Base-by-base conservation (phyloP, 2,888 invertebrate species). In the Ophraella communa region DNA sequence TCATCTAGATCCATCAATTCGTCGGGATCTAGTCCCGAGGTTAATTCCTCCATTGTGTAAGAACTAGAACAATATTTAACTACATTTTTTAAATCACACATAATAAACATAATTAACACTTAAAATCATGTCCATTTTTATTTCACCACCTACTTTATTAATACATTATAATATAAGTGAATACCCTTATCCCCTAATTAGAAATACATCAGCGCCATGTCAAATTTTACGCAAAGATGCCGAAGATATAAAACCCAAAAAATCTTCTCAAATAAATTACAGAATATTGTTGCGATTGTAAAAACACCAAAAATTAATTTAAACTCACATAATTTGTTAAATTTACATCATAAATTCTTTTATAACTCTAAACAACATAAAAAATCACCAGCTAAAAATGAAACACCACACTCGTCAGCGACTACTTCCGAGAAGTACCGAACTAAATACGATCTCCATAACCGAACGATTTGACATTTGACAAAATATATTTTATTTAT, bases 1-100 rank as follows among this genome's bases (percentile, higher is more conserved):
- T 89, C 89, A 76, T 91, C 87, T 76, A 90, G 85, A 82, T 91
- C 91, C 71, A 71, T 68, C 80, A 91, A 89, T 80, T 87, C 86
- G 74, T 87, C 86, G 54, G 81, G 79, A 77, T 83, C 83, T 56
- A 82, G 72, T 62, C 78, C 79, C 70, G 80, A 77, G 69, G 79
- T 74, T 67, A 82, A 73, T 69, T 82, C 82, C 70, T 83, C 83
- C 83, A 83, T 83, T 62, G 61, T 68, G 56, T 35, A 68, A 65
- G 47, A 70, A 71, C 73, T 73, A 10, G 39, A 35, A 21, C 20
- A 35, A n/a, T 23, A 52, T 7, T 24, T n/a, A 30, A 27, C 30
- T 20, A 30, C 11, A 18, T 52, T 14, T 27, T 11, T 33, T 33
- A 8, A 33, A 11, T 17, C 14, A 18, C 27, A 52, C 24, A n/a